phyloP scores from a whole-genome alignment of 1,140 invertebrate genomes.

The Drosophila pachea region DNA sequence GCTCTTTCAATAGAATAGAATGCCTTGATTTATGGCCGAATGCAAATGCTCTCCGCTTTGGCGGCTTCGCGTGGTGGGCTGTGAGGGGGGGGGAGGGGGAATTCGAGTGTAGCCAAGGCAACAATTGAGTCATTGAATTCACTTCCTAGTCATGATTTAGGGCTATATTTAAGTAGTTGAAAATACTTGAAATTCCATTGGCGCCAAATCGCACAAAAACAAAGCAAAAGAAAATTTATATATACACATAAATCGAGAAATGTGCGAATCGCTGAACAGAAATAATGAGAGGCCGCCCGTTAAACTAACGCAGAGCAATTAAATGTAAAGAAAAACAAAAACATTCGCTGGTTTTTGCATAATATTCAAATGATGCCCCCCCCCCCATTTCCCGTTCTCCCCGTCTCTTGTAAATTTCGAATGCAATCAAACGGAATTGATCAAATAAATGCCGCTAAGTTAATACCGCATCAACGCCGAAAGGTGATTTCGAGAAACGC shows the following conservation, averaged over 20 bases:
- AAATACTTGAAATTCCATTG: constrained; percentile 48
- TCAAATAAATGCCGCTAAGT: constrained; percentile 28
- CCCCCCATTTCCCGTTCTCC: too few relatives aligned
- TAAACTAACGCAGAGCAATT: constrained; percentile 13
- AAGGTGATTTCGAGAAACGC: background rate
- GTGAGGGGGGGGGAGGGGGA: too few relatives aligned
- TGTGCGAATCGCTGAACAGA: constrained; percentile 21
- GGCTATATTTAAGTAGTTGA: constrained; percentile 26
- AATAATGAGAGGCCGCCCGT: constrained; percentile 41
- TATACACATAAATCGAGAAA: constrained; percentile 17
- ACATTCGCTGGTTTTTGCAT: constrained; percentile 13
- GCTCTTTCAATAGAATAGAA: constrained; percentile 15
- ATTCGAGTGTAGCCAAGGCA: constrained; percentile 5
- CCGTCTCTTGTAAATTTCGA: constrained; percentile 30
- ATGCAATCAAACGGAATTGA: constrained; percentile 39
- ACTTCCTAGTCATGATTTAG: constrained; percentile 43
- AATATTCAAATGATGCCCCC: constrained; percentile 17
- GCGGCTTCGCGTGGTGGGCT: too few relatives aligned
- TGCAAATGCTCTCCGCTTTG: constrained; percentile 14
- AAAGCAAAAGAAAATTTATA: background rate
- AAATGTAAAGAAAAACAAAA: background rate
- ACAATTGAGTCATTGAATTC: constrained; percentile 30
- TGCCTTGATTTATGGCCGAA: constrained; percentile 32
- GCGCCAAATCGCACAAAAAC: constrained; percentile 13
- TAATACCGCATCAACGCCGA: constrained; percentile 28